phyloP scores from a whole-genome alignment of 2,113 vertebrate genomes.

The Bubo bubo region DNA sequence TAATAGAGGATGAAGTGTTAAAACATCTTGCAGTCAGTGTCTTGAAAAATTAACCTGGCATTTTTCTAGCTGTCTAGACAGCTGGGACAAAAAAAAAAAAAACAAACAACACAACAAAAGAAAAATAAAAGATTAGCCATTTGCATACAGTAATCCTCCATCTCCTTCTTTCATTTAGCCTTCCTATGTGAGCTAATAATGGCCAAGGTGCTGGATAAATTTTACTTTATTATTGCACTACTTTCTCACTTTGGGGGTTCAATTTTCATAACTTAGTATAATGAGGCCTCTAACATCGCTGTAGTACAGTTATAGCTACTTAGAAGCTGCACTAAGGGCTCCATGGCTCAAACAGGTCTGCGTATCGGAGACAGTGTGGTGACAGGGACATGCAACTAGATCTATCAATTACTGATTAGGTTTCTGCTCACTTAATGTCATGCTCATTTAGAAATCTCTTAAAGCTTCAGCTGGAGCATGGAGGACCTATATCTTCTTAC shows the following conservation, averaged over 20 bases:
- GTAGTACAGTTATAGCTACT: not conserved
- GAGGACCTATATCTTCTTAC: not conserved
- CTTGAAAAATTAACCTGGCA: constrained; percentile 23
- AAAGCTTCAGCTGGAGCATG: not conserved
- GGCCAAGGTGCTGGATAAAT: not conserved
- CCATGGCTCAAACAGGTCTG: not conserved
- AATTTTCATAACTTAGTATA: not conserved
- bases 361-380: fast-evolving
- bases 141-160: not conserved
- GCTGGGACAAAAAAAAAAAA: not conserved
- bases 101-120: not conserved
- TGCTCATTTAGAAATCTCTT: not conserved
- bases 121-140: not conserved
- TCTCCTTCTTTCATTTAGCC: not conserved
- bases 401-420: not conserved
- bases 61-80: constrained; percentile 39
- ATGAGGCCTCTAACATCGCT: not conserved
- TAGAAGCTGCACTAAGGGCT: not conserved
- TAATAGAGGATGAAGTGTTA: not conserved
- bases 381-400: not conserved
- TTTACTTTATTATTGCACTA: not conserved
- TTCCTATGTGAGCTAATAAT: not conserved
- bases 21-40: not conserved
- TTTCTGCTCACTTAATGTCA: not conserved
- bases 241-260: not conserved